phyloP scores from a whole-genome alignment of 1,140 invertebrate genomes.

The Vanessa atalanta region DNA sequence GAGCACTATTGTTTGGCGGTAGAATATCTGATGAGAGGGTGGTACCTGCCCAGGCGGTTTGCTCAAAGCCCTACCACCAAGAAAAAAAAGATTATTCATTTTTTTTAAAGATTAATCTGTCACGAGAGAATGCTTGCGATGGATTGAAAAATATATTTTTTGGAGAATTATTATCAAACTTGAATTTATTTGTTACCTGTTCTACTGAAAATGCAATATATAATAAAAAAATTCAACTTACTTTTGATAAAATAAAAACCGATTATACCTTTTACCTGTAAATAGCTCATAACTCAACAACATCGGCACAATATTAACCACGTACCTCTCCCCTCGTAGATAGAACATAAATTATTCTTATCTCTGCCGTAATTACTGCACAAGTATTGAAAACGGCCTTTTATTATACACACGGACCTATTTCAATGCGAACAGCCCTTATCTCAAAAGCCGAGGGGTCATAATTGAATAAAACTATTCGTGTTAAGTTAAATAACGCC shows the following conservation, averaged over 20 bases:
- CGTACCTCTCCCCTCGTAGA: conserved; percentile 9
- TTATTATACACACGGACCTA: conserved; percentile 8
- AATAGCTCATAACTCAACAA: conserved; percentile 17
- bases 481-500: neutral
- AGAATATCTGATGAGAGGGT: too few species aligned
- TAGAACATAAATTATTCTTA: conserved; percentile 27
- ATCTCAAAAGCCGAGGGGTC: neutral
- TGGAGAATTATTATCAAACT: too few species aligned
- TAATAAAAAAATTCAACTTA: too few species aligned
- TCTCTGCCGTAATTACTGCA: conserved; percentile 22
- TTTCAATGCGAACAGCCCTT: conserved; percentile 1
- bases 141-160: too few species aligned
- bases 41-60: too few species aligned
- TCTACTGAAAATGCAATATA: too few species aligned
- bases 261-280: neutral
- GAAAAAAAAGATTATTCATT: too few species aligned
- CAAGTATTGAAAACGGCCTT: conserved; percentile 7
- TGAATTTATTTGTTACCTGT: too few species aligned
- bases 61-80: too few species aligned
- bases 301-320: conserved; percentile 20
- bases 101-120: too few species aligned
- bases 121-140: too few species aligned
- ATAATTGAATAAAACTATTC: conserved; percentile 3
- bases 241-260: neutral
- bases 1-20: too few species aligned